phyloP scores from a whole-genome alignment of 2,888 invertebrate species.

The Horisme vitalbata region DNA sequence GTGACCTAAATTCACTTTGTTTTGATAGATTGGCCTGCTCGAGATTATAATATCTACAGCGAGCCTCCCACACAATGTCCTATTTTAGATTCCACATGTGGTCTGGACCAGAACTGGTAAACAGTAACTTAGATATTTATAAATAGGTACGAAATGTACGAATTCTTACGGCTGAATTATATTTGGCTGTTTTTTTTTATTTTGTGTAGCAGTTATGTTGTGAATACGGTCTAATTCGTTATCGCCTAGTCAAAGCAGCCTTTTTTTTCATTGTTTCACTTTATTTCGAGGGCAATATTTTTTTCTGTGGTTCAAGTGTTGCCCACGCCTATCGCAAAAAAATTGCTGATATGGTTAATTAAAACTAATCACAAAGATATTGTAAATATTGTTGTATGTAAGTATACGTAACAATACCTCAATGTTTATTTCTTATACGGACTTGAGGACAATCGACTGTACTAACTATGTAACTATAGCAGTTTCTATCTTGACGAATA shows the following conservation, averaged over 20 bases:
- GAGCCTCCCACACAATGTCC: conserved; percentile 73
- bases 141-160: conserved; percentile 19
- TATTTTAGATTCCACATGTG: conserved; percentile 70
- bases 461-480: no score
- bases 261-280: background rate
- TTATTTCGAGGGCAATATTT: no score
- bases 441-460: no score
- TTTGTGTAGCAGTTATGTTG: conserved; percentile 1
- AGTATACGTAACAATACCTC: no score
- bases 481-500: no score
- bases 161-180: conserved; percentile 26
- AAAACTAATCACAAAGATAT: no score
- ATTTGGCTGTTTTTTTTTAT: conserved; percentile 21
- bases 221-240: background rate
- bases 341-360: no score
- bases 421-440: background rate
- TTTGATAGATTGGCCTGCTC: conserved; percentile 53
- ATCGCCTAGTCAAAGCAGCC: background rate
- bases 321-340: no score
- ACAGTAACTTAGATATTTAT: conserved; percentile 38
- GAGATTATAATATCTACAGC: conserved; percentile 40
- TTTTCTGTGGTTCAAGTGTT: no score
- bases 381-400: no score
- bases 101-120: conserved; percentile 48
- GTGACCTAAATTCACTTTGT: conserved; percentile 65